Conservation (phyloP, 2,888 invertebrate genomes). For the Rhogogaster chlorosoma region DNA sequence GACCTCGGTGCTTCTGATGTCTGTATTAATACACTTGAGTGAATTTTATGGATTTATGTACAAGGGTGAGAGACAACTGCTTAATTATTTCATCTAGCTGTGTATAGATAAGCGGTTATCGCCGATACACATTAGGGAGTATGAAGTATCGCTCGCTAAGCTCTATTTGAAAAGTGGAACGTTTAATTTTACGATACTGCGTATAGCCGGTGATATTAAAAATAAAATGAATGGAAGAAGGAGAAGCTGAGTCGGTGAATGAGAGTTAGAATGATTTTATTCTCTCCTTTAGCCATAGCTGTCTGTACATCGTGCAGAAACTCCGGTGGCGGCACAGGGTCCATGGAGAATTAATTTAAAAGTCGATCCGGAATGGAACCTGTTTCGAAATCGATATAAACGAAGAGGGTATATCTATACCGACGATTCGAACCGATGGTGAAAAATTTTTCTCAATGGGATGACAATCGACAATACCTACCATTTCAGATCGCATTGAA, state of each 20-base stretch:
- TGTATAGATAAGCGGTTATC: not conserved
- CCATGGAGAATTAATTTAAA: slow-evolving; percentile 57
- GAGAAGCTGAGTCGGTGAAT: not conserved
- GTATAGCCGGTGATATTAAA: not conserved
- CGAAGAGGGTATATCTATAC: slow-evolving; percentile 46
- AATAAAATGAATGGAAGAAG: not conserved
- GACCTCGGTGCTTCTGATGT: not conserved
- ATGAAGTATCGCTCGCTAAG: not conserved
- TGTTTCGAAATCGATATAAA: slow-evolving; percentile 58
- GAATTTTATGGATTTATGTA: not conserved
- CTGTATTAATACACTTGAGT: not conserved
- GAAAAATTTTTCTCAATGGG: slow-evolving; percentile 55
- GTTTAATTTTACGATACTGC: not conserved
- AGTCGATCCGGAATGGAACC: slow-evolving; percentile 61
- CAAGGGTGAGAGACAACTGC: not conserved
- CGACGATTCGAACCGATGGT: not conserved
- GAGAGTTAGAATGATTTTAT: slow-evolving; percentile 26
- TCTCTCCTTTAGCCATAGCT: not conserved
- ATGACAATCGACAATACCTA: not conserved
- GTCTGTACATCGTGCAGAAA: not conserved
- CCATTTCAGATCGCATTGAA: not conserved
- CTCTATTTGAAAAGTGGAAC: not conserved
- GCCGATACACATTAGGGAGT: not conserved
- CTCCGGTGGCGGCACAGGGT: not conserved
- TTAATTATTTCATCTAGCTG: not conserved